Evolutionary conservation across 2,797 vertebrate genomes (phyloP).

Genomic region (Sarcophilus harrisii): DNA sequence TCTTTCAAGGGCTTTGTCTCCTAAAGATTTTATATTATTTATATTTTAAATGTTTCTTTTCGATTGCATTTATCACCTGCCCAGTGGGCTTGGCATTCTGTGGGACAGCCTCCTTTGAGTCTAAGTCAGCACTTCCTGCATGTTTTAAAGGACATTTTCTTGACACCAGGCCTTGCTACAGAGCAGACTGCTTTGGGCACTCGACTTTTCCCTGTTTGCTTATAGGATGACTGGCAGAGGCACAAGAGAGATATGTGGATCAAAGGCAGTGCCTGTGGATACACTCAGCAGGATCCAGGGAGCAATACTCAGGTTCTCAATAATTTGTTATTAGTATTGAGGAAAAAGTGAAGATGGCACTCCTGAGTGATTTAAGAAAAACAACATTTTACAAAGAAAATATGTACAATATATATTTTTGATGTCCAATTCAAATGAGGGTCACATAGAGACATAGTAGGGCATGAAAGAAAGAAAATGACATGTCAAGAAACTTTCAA

Average conservation of each 20-base stretch:
- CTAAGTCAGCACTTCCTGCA: not conserved
- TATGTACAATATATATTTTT: constrained; percentile 21
- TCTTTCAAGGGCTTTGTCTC: not conserved
- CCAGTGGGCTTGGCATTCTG: not conserved
- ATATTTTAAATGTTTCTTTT: not conserved
- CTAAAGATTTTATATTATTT: not conserved
- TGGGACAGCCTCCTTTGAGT: not conserved
- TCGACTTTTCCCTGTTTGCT: not conserved
- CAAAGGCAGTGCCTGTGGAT: constrained; percentile 49
- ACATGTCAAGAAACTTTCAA: not conserved
- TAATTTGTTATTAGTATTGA: constrained; percentile 42
- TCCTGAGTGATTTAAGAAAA: not conserved
- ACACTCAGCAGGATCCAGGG: constrained; percentile 17
- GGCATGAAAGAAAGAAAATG: not conserved
- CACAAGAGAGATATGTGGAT: constrained; percentile 30
- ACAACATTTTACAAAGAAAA: constrained; percentile 51
- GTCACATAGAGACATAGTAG: not conserved
- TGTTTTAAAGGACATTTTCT: constrained; percentile 47
- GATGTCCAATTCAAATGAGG: constrained; percentile 18
- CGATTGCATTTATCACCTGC: not conserved
- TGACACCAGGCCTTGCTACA: not conserved
- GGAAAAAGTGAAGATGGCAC: constrained; percentile 1
- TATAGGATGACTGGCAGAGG: constrained; percentile 17
- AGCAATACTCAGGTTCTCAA: constrained; percentile 25
- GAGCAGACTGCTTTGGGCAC: constrained; percentile 29